Evolutionary conservation across 53 echinoderm and acorn worm species (phyloP).

Genomic region (Paracentrotus lividus): DNA sequence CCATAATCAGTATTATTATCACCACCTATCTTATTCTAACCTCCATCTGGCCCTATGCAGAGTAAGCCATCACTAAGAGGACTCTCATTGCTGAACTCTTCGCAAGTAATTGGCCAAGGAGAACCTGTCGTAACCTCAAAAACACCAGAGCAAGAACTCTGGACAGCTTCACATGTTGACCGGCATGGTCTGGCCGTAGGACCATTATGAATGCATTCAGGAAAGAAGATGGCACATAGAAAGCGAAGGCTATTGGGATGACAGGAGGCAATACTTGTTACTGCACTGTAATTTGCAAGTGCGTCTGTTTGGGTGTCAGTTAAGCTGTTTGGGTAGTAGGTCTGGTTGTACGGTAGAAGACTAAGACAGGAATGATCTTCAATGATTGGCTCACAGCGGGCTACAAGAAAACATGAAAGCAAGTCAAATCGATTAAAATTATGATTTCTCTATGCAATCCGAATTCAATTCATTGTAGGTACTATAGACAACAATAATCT

Average conservation of each 20-base stretch:
- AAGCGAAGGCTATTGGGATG: slow-evolving; percentile 47
- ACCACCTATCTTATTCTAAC: slow-evolving; percentile 35
- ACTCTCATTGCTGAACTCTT: slow-evolving; percentile 57
- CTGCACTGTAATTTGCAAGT: not conserved
- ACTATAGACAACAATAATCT: too few relatives aligned
- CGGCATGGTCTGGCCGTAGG: slow-evolving; percentile 74
- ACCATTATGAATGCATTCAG: slow-evolving; percentile 72
- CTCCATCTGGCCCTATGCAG: slow-evolving; percentile 75
- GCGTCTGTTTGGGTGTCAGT: slow-evolving; percentile 62
- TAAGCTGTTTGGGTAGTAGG: slow-evolving; percentile 74
- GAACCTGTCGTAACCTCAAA: slow-evolving; percentile 2
- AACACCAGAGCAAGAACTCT: slow-evolving; percentile 46
- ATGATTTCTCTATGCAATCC: too few relatives aligned
- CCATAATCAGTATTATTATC: not conserved
- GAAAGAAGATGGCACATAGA: slow-evolving; percentile 71
- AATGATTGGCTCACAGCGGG: slow-evolving; percentile 71
- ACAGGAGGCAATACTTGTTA: slow-evolving; percentile 21
- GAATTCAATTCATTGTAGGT: too few relatives aligned
- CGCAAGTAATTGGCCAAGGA: slow-evolving; percentile 61
- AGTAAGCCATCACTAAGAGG: slow-evolving; percentile 63
- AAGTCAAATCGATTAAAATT: not conserved
- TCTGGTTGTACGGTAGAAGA: slow-evolving; percentile 77
- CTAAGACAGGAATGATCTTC: slow-evolving; percentile 54
- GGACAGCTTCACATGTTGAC: slow-evolving; percentile 70
- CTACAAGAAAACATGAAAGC: slow-evolving; percentile 57